Base-by-base conservation (phyloP, 2,797 vertebrate species). In the Galago senegalensis region DNA sequence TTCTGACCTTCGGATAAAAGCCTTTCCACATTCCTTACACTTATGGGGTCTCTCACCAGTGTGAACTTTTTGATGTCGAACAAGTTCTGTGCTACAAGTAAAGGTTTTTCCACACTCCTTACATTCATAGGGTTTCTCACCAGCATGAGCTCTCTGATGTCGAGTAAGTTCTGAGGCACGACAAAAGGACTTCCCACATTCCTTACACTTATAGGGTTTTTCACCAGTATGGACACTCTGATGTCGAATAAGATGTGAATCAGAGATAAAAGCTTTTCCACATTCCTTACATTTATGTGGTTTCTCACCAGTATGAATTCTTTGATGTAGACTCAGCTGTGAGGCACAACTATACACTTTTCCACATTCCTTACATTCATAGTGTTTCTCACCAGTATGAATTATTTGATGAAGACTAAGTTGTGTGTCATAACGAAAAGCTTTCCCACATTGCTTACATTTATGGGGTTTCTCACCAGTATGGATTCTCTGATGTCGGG, bases 181-280 rank as follows among this genome's bases (percentile, higher is more conserved):
- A 18, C 46, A 89, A 60, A 98, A 98, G 75, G 85, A 58, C 61
- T 97, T 98, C 23, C 95, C 97, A 86, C 98, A 98, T 1, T 97
- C 92, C 40, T 91, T 96, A 86, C 98, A 98, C 10, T 94, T 96
- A 31, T 83, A 96, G 5, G 97, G 97, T 16, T 94, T 98, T 61
- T 97, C 98, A 2, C 96, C 97, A 29, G 96, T 97, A 29, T 98
- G 97, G 40, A 97, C 94, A 31, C 96, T 96, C 91, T 97, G 96
- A 77, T 98, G 98, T 34, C 86, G 82, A 40, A 95, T 73, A 18
- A 98, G 94, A 46, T 97, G 97, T 13, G 96, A 97, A 31, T 95
- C 87, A 9, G 96, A 97, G 75, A 88, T 89, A 63, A 97, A 98
- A 31, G 70, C 95, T 61, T 98, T 98, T 34, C 92, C 97, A 31